Base-by-base conservation (phyloP, 2,797 vertebrate species). In the Podarcis siculus region DNA sequence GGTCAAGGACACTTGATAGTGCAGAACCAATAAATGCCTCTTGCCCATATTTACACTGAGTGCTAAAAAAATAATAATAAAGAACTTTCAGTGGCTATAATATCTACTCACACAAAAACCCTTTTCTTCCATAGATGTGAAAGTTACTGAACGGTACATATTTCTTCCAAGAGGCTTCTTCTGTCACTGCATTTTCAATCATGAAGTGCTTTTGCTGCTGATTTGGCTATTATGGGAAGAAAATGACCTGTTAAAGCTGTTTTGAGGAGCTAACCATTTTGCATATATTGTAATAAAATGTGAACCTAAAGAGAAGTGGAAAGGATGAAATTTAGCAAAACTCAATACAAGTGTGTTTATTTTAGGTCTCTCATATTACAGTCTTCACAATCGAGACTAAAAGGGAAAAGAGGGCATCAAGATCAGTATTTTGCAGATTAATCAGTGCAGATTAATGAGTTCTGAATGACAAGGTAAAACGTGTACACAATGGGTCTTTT, bases 181-280 rank as follows among this genome's bases (percentile, higher is more conserved):
- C 23, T 83, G 88, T 92, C 93, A 91, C 82, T 92, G 89, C 77
- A 64, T 94, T 95, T 89, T 95, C 96, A 95, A 89, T 92, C 86
- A 92, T 87, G 79, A 96, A 95, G 84, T 92, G 71, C 75, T 95
- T 95, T 95, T 95, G 91, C 90, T 92, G 89, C 86, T 95, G 92
- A 94, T 97, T 96, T 79, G 77, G 88, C 86, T 96, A 88, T 94
- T 94, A 95, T 85, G 87, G 94, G 89, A 95, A 88, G 89, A 96
- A 96, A 96, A 97, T 94, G 67, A 96, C 95, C 94, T 95, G 92
- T 88, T 86, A 96, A 96, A 94, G 79, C 93, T 89, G 80, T 94
- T 95, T 93, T 92, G 91, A 96, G 92, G 81, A 96, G 86, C 89
- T 93, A 95, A 95, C 90, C 67, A n/a, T 94, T 96, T 96, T 96